A percentile compares a stretch with the other conserved stretches of the same genome.
Conservation (phyloP, 2,888 invertebrate species). For the Dysmachus trigonus region DNA sequence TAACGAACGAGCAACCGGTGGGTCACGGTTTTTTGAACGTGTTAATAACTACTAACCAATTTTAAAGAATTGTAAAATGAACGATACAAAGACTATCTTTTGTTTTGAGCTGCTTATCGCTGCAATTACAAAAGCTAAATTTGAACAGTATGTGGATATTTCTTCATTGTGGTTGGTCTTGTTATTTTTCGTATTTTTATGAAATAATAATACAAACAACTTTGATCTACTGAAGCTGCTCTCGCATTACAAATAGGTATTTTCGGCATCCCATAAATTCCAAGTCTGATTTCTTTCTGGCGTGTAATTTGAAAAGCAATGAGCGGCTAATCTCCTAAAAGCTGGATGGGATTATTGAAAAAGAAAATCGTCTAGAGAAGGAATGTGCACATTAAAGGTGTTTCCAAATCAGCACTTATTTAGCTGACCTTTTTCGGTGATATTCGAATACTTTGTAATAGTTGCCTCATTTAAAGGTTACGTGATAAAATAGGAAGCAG, state of each 20-base stretch:
- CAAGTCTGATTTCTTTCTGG: not conserved
- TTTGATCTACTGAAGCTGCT: not conserved
- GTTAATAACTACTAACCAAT: not conserved
- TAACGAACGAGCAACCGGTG: not conserved
- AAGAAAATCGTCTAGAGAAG: not conserved
- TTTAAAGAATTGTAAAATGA: not conserved
- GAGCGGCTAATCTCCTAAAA: not conserved
- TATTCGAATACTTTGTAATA: not conserved
- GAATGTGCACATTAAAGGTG: not conserved
- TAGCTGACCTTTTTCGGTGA: not conserved
- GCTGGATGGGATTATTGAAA: not conserved
- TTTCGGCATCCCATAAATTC: not conserved
- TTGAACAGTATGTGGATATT: not conserved
- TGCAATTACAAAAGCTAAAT: not conserved
- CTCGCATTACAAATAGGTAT: not conserved
- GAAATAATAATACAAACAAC: not conserved
- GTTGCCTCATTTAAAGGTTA: not conserved
- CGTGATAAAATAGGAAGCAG: not conserved
- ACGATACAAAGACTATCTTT: not conserved
- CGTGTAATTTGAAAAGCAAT: not conserved
- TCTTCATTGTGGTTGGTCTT: not conserved
- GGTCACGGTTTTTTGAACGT: not conserved
- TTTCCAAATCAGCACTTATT: not conserved
- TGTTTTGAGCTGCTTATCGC: not conserved
- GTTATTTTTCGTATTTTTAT: not conserved